Evolutionary conservation across 2,888 invertebrate genomes (phyloP), one percentile per base, ranked within the genome.

Genomic region (Zaprionus bogoriensis): DNA sequence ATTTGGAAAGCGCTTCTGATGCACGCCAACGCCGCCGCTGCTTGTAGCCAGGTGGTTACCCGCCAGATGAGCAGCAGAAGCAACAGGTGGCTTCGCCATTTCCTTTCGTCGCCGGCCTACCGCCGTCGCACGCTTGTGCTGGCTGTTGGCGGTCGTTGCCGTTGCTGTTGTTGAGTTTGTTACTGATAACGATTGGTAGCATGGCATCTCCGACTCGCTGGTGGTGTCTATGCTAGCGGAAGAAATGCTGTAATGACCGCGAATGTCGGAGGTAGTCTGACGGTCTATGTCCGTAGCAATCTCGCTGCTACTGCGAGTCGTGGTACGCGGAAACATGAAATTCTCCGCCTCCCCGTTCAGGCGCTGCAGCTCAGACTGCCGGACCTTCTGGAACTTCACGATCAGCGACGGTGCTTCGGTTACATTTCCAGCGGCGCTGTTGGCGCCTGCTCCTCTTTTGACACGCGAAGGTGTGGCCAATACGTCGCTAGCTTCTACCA

Each of bases 281-380:
- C 92, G 92, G 41, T 92, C 91, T 12, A 90, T 88, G 68, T 93
- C 93, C 0, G 93, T 93, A 7, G 85, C 74, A 25, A 88, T 54
- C n/a, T 90, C 91, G 47, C 89, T 90, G 9, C 89, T 90, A 32
- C 84, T 83, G 7, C 83, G 79, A 1, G 82, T 75, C n/a, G 93
- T 94, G 19, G 93, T 94, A 2, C 77, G 36, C 0, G 96, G 95
- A 87, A 97, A 97, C 93, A 97, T 94, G 87, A 97, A 97, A 77
- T 95, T 96, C 81, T 96, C 96, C 0, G 97, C 97, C 89, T 97
- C 96, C 77, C 96, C 95, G 83, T 96, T 96, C 45, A 97, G 90
- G 47, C 94, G 93, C 0, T 94, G 94, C 47, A 96, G 87, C 89
- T 96, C 96, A 0, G 95, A 94, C 47, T 93, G 93, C 3, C 96